Conservation (phyloP, 2,113 vertebrate species). For the Tapirus terrestris region DNA sequence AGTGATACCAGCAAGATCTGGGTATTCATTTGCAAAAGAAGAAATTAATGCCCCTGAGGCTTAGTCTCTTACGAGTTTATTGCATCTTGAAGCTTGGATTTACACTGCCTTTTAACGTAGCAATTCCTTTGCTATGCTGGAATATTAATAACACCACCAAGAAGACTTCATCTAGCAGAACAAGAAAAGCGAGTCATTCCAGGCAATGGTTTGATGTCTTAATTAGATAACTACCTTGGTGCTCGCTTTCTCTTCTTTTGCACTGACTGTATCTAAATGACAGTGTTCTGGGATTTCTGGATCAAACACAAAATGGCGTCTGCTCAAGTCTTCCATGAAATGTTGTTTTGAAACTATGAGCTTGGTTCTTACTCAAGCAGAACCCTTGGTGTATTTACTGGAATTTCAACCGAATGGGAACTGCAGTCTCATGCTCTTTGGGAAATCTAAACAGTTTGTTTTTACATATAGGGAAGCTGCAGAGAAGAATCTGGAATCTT, state of each 20-base stretch:
- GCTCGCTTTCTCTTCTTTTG: neutral
- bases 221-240: conserved; percentile 49
- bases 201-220: conserved; percentile 60
- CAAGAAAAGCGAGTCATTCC: neutral
- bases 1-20: conserved; percentile 36
- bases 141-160: conserved; percentile 57
- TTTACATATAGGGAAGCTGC: neutral
- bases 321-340: conserved; percentile 74
- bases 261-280: neutral
- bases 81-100: conserved; percentile 1
- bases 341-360: conserved; percentile 56
- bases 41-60: conserved; percentile 62
- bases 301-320: conserved; percentile 55
- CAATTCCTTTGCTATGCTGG: neutral
- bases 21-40: conserved; percentile 63
- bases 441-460: conserved; percentile 35
- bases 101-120: conserved; percentile 52
- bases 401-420: neutral
- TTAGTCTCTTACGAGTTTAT: conserved; percentile 52
- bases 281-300: conserved; percentile 2
- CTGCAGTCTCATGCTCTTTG: conserved; percentile 2
- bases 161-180: conserved; percentile 47
- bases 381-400: conserved; percentile 30
- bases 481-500: neutral
- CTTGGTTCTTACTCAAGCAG: conserved; percentile 58